Base-by-base conservation (phyloP, 2,888 invertebrate genomes). In the Plusia festucae region DNA sequence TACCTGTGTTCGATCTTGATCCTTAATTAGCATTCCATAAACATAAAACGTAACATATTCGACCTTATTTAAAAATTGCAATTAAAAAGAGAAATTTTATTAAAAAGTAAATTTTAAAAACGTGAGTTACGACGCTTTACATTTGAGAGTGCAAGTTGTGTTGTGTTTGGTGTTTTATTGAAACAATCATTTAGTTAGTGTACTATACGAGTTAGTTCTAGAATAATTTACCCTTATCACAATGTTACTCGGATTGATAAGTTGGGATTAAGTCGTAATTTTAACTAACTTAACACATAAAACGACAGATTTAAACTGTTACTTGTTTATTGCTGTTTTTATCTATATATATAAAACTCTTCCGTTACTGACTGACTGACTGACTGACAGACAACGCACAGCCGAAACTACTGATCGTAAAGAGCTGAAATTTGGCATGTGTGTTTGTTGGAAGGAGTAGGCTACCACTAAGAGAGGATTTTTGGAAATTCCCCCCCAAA, bases 121-220 rank as follows among this genome's bases (percentile, higher is more conserved):
- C 2, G 0, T 8, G n/a, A 18, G n/a, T 49, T 65, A 56, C 11
- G 20, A 0, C 16, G 0, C 8, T 46, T 58, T 53, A 15, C 55
- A 32, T 55, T 32, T 2, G 11, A 0, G 5, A 8, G 11, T 27
- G 18, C 1, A 16, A 4, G 9, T 24, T 34, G 11, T 56, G 22
- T 7, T 57, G 46, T 58, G 18, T 32, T 22, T 11, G 22, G 27
- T 53, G 34, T 54, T 34, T 54, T 51, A 20, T 44, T 52, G 18
- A 46, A 55, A 4, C 49, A 68, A 53, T 22, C 13, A 60, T 53
- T 55, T 40, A 53, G 11, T 70, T 24, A 30, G 7, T 27, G 60
- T 63, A 57, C 8, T 55, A 11, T 20, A 44, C 3, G 18, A 63
- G 30, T 53, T 58, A 20, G n/a, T 71, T 72, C 53, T 54, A 57